Conservation (phyloP, 2,888 invertebrate genomes). For the Ophioninae sp. region DNA sequence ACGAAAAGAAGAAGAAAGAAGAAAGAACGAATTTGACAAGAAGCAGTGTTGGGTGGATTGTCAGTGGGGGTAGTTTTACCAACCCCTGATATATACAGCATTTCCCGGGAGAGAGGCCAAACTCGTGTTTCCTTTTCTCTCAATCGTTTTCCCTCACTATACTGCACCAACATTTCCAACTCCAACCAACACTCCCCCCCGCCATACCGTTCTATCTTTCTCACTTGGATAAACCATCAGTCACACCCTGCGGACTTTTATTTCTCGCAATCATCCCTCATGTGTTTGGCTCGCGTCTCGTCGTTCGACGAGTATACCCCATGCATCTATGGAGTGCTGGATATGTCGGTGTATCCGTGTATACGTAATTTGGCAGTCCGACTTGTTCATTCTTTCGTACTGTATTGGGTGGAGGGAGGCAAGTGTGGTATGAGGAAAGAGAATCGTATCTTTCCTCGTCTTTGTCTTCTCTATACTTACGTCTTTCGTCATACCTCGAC, state of each 20-base stretch:
- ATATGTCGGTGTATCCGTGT: slow-evolving; percentile 23
- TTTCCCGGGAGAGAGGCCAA: slow-evolving; percentile 48
- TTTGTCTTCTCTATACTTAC: slow-evolving; percentile 52
- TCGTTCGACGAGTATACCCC: background rate
- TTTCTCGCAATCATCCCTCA: slow-evolving; percentile 75
- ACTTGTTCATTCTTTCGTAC: slow-evolving; percentile 39
- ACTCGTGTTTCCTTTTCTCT: slow-evolving; percentile 53
- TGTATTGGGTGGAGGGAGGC: slow-evolving; percentile 23
- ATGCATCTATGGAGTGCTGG: background rate
- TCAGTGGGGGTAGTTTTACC: slow-evolving; percentile 51
- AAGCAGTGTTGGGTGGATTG: slow-evolving; percentile 27
- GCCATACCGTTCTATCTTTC: slow-evolving; percentile 47
- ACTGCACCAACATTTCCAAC: slow-evolving; percentile 1
- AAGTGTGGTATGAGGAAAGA: slow-evolving; percentile 42
- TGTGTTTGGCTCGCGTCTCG: slow-evolving; percentile 63
- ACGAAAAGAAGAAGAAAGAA: slow-evolving; percentile 42
- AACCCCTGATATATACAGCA: slow-evolving; percentile 41
- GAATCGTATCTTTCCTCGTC: slow-evolving; percentile 9
- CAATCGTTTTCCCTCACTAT: slow-evolving; percentile 42
- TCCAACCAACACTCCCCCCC: slow-evolving; percentile 21
- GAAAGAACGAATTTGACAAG: slow-evolving; percentile 61
- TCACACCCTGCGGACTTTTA: slow-evolving; percentile 79
- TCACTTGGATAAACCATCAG: slow-evolving; percentile 75
- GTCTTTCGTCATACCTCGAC: slow-evolving; percentile 54
- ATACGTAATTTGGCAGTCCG: slow-evolving; percentile 6